These are phyloP conservation scores for Euphydryas editha DNA, from an alignment of 2,888 invertebrate genomes.

Conservation along the genomic window DNA sequence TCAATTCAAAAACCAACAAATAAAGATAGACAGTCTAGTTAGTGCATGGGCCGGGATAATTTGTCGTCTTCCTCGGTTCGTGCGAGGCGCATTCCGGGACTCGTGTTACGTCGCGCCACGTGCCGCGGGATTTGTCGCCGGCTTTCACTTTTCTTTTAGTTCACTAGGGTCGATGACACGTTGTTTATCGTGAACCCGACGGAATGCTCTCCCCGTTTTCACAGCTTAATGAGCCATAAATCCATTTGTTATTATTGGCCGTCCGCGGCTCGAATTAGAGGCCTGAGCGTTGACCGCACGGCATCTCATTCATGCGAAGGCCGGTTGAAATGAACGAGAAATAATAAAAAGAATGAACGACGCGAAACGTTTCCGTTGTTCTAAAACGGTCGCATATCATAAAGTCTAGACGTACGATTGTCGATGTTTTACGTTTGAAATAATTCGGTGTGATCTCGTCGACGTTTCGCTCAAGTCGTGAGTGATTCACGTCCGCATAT, in stretches of 20 bases:
- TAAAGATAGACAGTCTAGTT: not conserved
- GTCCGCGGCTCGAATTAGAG: slow-evolving; percentile 57
- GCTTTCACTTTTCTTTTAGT: slow-evolving; percentile 71
- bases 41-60: slow-evolving; percentile 3
- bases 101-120: slow-evolving; percentile 56
- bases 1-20: not conserved
- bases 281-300: slow-evolving; percentile 61
- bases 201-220: slow-evolving; percentile 49
- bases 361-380: slow-evolving; percentile 71
- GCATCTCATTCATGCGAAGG: slow-evolving; percentile 78
- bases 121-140: slow-evolving; percentile 62
- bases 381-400: slow-evolving; percentile 67
- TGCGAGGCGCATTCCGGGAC: slow-evolving; percentile 53
- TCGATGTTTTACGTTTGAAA: slow-evolving; percentile 31
- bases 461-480: slow-evolving; percentile 51
- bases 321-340: slow-evolving; percentile 65
- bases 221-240: slow-evolving; percentile 69
- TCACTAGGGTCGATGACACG: slow-evolving; percentile 48
- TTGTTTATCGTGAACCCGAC: slow-evolving; percentile 56
- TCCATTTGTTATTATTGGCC: slow-evolving; percentile 67
- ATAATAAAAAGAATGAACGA: slow-evolving; percentile 42
- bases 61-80: slow-evolving; percentile 4
- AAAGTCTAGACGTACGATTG: slow-evolving; percentile 51
- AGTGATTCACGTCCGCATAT: slow-evolving; percentile 65
- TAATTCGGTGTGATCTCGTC: slow-evolving; percentile 58